Base-by-base conservation (phyloP, 1,140 invertebrate genomes). In the Polypedilum vanderplanki region DNA sequence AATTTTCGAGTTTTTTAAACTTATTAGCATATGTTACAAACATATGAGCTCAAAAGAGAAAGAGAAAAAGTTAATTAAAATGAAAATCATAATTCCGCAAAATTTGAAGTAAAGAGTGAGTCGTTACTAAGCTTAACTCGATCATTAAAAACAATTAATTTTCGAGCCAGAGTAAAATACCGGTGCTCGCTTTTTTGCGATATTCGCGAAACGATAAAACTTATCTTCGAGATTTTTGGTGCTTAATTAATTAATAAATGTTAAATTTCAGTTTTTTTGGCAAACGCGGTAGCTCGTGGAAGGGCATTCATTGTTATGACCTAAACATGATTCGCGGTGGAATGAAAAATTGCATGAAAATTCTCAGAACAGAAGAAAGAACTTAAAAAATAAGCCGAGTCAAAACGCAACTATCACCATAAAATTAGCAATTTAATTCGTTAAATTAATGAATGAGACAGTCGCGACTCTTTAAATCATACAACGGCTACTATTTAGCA, bases 131-230 rank as follows among this genome's bases (percentile, higher is more conserved):
- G 46, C 12, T 57, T 57, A 57, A 57, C 46, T 57, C 12, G 46
- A 70, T 70, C 65, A 70, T 70, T 70, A 70, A 70, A 70, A 70
- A 70, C 65, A 70, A 70, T 70, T 70, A 70, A 70, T 70, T 70
- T 70, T 20, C 65, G 65, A 20, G 65, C 65, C 7, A 17, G 12
- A 57, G 46, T 57, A 57, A 57, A 57, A n/a, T n/a, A n/a, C 41
- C 15, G 15, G 41, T 57, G 46, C 46, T n/a, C 46, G 46, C 46
- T 57, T 57, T n/a, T 57, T 4, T 57, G 46, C n/a, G 46, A 57
- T 57, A 57, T 57, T 57, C n/a, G 4, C 46, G 46, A 12, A 57
- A 57, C 46, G 46, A 57, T 57, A 57, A 57, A n/a, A n/a, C 4
- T 57, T 57, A 12, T 46, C n/a, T 57, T 57, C 3, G n/a, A 15